Evolutionary conservation across 2,888 invertebrate species (phyloP).

Genomic region (Gandaritis pyraliata): DNA sequence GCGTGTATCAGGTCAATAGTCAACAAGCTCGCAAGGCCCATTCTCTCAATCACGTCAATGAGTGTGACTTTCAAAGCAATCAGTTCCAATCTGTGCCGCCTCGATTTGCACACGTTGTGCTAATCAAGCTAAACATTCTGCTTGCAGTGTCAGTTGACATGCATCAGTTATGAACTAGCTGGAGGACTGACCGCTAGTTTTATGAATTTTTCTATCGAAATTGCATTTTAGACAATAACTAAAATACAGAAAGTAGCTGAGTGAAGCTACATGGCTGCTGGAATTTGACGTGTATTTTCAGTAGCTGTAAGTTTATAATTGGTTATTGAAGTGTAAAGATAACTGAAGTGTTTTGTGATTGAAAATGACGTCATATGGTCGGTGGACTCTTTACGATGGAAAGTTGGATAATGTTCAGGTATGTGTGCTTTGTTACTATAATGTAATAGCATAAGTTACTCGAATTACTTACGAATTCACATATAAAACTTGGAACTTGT

Average conservation of each 20-base stretch:
- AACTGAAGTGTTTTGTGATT: slow-evolving; percentile 35
- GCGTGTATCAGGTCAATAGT: slow-evolving; percentile 39
- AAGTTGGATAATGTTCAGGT: slow-evolving; percentile 72
- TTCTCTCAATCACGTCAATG: slow-evolving; percentile 77
- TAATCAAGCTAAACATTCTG: slow-evolving; percentile 80
- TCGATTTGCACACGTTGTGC: slow-evolving; percentile 78
- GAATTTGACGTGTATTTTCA: background rate
- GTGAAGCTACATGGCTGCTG: background rate
- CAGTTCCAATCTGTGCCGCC: slow-evolving; percentile 71
- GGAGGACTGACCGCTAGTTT: slow-evolving; percentile 17
- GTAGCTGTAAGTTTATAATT: slow-evolving; percentile 21
- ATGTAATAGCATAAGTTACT: too few relatives aligned
- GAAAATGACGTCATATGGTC: slow-evolving; percentile 66
- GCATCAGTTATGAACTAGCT: slow-evolving; percentile 27
- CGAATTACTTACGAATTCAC: too few relatives aligned
- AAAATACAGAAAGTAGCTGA: background rate
- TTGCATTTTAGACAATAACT: background rate
- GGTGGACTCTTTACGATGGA: slow-evolving; percentile 74
- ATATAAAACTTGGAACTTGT: too few relatives aligned
- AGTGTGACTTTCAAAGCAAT: slow-evolving; percentile 68
- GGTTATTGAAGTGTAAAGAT: slow-evolving; percentile 21
- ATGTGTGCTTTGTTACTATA: slow-evolving; percentile 34
- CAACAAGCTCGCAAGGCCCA: slow-evolving; percentile 68
- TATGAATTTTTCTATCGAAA: background rate
- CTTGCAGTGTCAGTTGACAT: slow-evolving; percentile 60